Evolutionary conservation across 2,797 vertebrate species (phyloP), one percentile per base, ranked within the genome.

Genomic region (Muraenolepis orangiensis): DNA sequence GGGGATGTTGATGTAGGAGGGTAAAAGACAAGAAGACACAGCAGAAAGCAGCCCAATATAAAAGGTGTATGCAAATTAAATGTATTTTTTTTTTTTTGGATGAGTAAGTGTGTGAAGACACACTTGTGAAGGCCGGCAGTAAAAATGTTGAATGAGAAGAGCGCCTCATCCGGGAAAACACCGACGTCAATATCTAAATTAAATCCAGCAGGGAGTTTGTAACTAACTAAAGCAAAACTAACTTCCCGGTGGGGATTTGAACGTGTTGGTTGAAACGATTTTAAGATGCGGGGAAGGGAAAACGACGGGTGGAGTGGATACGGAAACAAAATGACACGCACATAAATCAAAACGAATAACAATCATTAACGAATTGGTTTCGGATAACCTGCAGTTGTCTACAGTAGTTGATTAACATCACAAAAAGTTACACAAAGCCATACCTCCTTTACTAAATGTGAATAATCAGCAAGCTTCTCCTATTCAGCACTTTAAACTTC

Each of bases 111-210:
- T 29, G 68, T 4, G 70, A 46, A 74, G 72, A 34, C 74, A n/a
- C n/a, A 74, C 38, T 78, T 30, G 71, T 72, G 70, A 78, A 69
- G 73, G 51, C 51, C 76, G 66, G 76, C 51, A 67, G 69, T 8
- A 7, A 76, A 78, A 51, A 83, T 84, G 82, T 85, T 89, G 78
- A 87, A 82, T 78, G 84, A 81, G 83, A 81, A 5, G 66, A 82
- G 77, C 29, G 61, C 6, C 76, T 81, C 29, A 77, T 88, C 83
- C 84, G 85, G 85, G 84, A 92, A 90, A 89, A 85, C 86, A 85
- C 89, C 88, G 77, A 85, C 84, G 85, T 90, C 89, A 91, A 90
- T 89, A 90, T 91, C 90, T 88, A 92, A 92, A 93, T 93, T 91
- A 91, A 92, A 92, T 91, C 85, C 81, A 82, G 82, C 77, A 84